Base-by-base conservation (phyloP, 2,888 invertebrate genomes). In the Zele albiditarsus region DNA sequence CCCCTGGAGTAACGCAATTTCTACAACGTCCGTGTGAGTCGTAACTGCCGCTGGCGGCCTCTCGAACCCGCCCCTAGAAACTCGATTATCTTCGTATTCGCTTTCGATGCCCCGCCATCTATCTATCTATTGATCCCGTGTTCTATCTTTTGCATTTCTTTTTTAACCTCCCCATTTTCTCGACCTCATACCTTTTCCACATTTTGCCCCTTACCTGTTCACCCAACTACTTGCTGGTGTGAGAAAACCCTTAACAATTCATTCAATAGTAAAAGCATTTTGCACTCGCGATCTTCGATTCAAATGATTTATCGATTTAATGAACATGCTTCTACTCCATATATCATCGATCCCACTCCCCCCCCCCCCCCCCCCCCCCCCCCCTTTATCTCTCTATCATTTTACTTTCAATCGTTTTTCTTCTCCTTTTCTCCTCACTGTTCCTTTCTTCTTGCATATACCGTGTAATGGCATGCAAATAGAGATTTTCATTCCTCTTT, bases 11-110 rank as follows among this genome's bases (percentile, higher is more conserved):
- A 76, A 76, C 72, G 57, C 60, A 73, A 76, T 78, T 76, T 76
- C 71, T 76, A 65, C 38, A 70, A 71, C 60, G 46, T 70, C 70
- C 66, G 73, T 74, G 49, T 68, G 57, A 76, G 75, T 78, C 74
- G 78, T 81, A 82, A 80, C 79, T 73, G 75, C 72, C 77, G 12
- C 71, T 77, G 78, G 74, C 78, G 76, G 77, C 73, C 66, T 27
- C 65, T 68, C 16, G 49, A 70, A 14, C 63, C 68, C 58, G 53
- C 66, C 57, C 76, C 76, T 31, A 68, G 70, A 76, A 80, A 82
- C 78, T 82, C 78, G 76, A 82, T 82, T 82, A 82, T 78, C 74
- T 74, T 38, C 57, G 73, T 75, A 71, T 75, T 77, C 77, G 74
- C 62, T 62, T 62, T 78, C 67, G 20, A 20, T n/a, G 20, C 53